Evolutionary conservation across 2,113 vertebrate genomes (phyloP).

Genomic region (Pteronura brasiliensis): DNA sequence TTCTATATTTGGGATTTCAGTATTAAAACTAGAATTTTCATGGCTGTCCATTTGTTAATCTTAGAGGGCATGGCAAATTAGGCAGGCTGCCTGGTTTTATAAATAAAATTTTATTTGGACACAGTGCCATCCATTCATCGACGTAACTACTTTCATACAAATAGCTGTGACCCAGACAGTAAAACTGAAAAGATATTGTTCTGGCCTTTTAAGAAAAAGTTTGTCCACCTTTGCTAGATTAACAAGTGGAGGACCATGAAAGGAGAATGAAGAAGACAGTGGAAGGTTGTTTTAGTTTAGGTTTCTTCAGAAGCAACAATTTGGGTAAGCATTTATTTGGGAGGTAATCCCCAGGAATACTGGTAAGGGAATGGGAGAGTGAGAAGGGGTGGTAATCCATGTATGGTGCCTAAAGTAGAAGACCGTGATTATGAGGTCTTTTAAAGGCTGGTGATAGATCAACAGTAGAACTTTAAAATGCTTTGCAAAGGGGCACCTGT

Average conservation of each 20-base stretch:
- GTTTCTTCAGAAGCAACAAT: background rate
- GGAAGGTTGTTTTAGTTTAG: slow-evolving; percentile 17
- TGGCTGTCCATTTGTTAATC: background rate
- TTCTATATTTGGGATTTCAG: background rate
- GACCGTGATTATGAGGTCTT: background rate
- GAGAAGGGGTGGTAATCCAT: background rate
- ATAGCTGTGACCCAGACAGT: background rate
- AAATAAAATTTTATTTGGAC: slow-evolving; percentile 2
- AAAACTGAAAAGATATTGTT: background rate
- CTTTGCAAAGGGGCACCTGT: background rate
- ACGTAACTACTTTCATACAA: background rate
- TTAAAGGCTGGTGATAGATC: background rate
- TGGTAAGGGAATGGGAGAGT: background rate
- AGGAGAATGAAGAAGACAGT: background rate
- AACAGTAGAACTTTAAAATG: background rate
- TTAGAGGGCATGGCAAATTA: background rate
- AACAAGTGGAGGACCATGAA: background rate
- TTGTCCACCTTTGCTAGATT: background rate
- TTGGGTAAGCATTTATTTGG: background rate
- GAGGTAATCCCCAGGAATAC: background rate
- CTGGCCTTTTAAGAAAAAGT: background rate
- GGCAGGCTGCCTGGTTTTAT: background rate
- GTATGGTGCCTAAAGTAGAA: background rate
- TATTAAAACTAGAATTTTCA: background rate
- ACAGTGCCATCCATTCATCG: background rate